phyloP scores from a whole-genome alignment of 64 coral and sea anemone genomes.

The Montipora capricornis region DNA sequence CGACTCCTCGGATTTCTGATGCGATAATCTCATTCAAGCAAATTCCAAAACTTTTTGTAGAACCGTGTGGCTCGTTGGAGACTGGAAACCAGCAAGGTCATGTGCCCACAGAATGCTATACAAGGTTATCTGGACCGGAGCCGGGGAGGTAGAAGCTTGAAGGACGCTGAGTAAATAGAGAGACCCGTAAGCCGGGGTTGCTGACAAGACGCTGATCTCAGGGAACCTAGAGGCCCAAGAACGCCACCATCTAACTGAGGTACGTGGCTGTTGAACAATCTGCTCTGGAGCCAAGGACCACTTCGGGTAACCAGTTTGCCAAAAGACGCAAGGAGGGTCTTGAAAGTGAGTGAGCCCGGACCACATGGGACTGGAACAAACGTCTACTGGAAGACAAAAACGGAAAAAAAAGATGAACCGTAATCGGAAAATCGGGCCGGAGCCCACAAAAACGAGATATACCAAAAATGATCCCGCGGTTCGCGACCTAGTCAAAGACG shows the following conservation, averaged over 20 bases:
- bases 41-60: constrained; percentile 20
- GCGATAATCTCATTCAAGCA: not conserved
- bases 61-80: not conserved
- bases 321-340: not conserved
- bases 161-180: too few species aligned
- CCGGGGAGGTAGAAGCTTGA: not conserved
- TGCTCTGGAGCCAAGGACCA: constrained; percentile 6
- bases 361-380: not conserved
- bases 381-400: not conserved
- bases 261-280: not conserved
- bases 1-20: not conserved
- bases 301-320: constrained; percentile 6
- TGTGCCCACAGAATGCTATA: not conserved
- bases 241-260: too few species aligned
- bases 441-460: not conserved
- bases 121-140: constrained; percentile 5
- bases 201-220: too few species aligned
- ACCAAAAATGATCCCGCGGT: constrained; percentile 4
- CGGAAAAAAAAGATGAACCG: not conserved
- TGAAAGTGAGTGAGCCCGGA: not conserved
- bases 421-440: not conserved
- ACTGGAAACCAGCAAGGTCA: not conserved
- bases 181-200: too few species aligned
- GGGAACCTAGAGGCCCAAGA: too few species aligned
- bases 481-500: constrained; percentile 2